phyloP scores from a whole-genome alignment of 2,113 vertebrate genomes.

The Cryptomyrus ogoouensis region DNA sequence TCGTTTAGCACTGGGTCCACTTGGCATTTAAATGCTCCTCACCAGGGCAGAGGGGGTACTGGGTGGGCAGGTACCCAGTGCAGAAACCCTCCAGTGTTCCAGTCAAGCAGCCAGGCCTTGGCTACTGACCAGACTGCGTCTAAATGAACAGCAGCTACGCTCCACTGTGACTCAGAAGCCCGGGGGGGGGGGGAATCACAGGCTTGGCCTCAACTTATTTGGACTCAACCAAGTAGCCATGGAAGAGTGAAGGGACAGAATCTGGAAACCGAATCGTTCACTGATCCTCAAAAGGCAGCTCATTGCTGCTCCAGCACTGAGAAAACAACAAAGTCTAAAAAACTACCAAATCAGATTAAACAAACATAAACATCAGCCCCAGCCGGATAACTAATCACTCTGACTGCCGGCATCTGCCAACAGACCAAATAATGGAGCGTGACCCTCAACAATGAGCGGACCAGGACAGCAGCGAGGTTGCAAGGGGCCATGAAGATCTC shows the following conservation, averaged over 20 bases:
- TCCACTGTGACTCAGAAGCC: not conserved
- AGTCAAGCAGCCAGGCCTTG: constrained; percentile 59
- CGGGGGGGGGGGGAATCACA: not conserved
- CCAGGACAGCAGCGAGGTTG: not conserved
- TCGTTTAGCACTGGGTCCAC: constrained; percentile 85
- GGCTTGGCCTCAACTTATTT: not conserved
- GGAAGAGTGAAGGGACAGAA: not conserved
- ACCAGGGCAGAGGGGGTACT: constrained; percentile 51
- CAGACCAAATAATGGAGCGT: not conserved
- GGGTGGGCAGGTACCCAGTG: constrained; percentile 64
- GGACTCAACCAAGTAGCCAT: not conserved
- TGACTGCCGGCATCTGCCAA: not conserved
- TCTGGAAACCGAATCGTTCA: not conserved
- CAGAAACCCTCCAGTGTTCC: constrained; percentile 55
- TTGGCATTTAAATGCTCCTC: constrained; percentile 76
- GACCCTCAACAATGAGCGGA: not conserved
- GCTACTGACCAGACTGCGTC: constrained; percentile 61
- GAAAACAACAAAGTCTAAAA: not conserved
- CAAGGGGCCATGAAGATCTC: not conserved
- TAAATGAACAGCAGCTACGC: constrained; percentile 42
- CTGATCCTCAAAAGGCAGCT: not conserved
- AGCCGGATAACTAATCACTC: not conserved
- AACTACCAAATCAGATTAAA: not conserved
- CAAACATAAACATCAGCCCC: not conserved
- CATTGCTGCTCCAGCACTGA: not conserved